Percentiles rank a stretch among this genome's conserved stretches.
These are phyloP conservation scores for Diachasmimorpha longicaudata DNA, from an alignment of 1,140 invertebrate species.

Conservation along the genomic window DNA sequence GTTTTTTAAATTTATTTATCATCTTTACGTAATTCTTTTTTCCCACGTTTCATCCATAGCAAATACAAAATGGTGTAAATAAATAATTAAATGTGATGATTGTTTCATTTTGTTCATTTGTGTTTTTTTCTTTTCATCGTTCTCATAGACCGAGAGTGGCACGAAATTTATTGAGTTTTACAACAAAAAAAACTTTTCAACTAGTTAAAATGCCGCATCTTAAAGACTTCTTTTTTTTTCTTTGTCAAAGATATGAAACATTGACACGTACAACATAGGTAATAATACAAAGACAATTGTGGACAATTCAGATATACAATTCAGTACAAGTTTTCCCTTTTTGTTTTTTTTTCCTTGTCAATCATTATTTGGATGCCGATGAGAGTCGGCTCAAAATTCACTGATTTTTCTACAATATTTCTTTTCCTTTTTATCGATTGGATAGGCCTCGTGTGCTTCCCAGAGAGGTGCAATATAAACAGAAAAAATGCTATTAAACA, in stretches of 20 bases:
- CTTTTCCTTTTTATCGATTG: constrained; percentile 31
- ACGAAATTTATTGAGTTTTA: constrained; percentile 61
- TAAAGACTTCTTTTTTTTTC: constrained; percentile 10
- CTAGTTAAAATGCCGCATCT: constrained; percentile 61
- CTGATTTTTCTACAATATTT: constrained; percentile 18
- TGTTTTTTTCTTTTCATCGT: neutral
- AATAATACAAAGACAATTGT: constrained; percentile 57
- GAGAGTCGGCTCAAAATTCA: neutral
- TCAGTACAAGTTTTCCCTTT: constrained; percentile 39
- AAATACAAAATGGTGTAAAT: constrained; percentile 8
- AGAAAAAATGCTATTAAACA: constrained; percentile 19
- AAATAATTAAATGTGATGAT: constrained; percentile 18
- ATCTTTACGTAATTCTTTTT: constrained; percentile 4
- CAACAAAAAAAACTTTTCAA: constrained; percentile 47
- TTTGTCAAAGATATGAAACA: constrained; percentile 55
- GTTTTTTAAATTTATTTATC: constrained; percentile 5
- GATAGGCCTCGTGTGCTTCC: constrained; percentile 56
- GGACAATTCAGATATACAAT: constrained; percentile 60
- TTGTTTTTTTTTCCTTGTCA: constrained; percentile 23
- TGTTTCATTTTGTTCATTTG: neutral
- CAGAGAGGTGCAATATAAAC: constrained; percentile 55
- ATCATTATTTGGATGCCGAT: neutral
- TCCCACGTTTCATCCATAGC: neutral
- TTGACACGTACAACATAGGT: constrained; percentile 63
- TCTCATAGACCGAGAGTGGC: constrained; percentile 46